phyloP scores from a whole-genome alignment of 2,797 vertebrate genomes.

The Ciconia nigra region DNA sequence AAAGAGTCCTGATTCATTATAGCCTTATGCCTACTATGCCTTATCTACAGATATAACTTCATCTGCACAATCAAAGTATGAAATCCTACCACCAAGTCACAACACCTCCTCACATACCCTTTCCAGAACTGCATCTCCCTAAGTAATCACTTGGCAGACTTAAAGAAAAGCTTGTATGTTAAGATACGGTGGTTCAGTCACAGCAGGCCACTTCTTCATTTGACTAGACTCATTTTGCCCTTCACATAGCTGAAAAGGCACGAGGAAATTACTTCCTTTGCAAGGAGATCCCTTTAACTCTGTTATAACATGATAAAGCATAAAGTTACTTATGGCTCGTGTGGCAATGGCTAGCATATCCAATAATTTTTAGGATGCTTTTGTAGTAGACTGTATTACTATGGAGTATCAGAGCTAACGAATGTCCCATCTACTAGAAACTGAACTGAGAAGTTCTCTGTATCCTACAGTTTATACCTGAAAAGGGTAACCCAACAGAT shows the following conservation, averaged over 20 bases:
- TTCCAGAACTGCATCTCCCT: not conserved
- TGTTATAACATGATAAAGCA: not conserved
- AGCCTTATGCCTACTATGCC: not conserved
- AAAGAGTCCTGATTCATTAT: not conserved
- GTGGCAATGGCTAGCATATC: not conserved
- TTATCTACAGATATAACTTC: not conserved
- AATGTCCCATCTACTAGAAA: not conserved
- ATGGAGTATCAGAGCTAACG: not conserved
- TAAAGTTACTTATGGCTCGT: not conserved
- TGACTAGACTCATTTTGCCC: not conserved
- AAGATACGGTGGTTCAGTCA: not conserved
- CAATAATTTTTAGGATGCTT: not conserved
- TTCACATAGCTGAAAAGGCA: not conserved
- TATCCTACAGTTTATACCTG: not conserved
- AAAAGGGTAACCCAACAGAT: not conserved
- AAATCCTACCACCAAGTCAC: not conserved
- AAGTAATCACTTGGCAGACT: not conserved
- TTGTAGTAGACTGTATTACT: not conserved
- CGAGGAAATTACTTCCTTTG: not conserved
- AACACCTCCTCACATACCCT: not conserved
- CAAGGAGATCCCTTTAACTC: not conserved
- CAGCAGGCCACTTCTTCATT: not conserved
- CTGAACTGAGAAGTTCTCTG: not conserved
- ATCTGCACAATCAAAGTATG: not conserved
- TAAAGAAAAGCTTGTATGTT: not conserved